phyloP scores from a whole-genome alignment of 2,888 invertebrate species.

The Cryptus armator region DNA sequence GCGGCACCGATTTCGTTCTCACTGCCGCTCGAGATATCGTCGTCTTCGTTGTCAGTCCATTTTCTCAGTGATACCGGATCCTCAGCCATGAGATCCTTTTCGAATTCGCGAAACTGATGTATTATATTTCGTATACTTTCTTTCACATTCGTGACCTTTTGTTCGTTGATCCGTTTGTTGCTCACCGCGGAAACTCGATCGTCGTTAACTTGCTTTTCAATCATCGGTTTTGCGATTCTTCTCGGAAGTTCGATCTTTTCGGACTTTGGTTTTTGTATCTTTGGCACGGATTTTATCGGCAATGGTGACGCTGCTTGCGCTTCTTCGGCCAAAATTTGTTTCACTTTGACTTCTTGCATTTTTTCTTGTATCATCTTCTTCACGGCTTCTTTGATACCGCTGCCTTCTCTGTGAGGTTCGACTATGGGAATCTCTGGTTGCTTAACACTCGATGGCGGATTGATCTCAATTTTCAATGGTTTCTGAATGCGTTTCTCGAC shows the following conservation, averaged over 20 bases:
- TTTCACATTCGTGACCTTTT: slow-evolving; percentile 75
- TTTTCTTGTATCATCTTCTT: slow-evolving; percentile 68
- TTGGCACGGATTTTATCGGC: slow-evolving; percentile 64
- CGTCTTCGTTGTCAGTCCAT: slow-evolving; percentile 67
- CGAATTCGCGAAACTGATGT: slow-evolving; percentile 82
- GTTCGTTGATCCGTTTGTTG: slow-evolving; percentile 62
- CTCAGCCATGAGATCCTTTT: slow-evolving; percentile 79
- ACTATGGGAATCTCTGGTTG: slow-evolving; percentile 2
- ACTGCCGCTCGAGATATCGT: slow-evolving; percentile 45
- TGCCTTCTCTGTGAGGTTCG: slow-evolving; percentile 58
- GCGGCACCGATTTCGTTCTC: slow-evolving; percentile 62
- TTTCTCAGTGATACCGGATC: slow-evolving; percentile 70
- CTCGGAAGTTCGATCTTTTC: slow-evolving; percentile 73
- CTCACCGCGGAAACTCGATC: slow-evolving; percentile 62
- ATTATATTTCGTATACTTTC: slow-evolving; percentile 83
- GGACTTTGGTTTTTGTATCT: slow-evolving; percentile 70
- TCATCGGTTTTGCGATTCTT: slow-evolving; percentile 39
- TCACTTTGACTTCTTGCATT: slow-evolving; percentile 58
- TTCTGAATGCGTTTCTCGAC: slow-evolving; percentile 29
- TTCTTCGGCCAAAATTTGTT: slow-evolving; percentile 20
- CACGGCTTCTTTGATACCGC: slow-evolving; percentile 58
- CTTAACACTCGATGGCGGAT: slow-evolving; percentile 6
- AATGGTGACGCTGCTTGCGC: slow-evolving; percentile 36
- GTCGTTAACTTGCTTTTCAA: slow-evolving; percentile 40
- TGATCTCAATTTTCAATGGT: slow-evolving; percentile 36